These are phyloP conservation scores for Gandaritis pyraliata DNA, from an alignment of 2,888 invertebrate genomes.

Conservation along the genomic window DNA sequence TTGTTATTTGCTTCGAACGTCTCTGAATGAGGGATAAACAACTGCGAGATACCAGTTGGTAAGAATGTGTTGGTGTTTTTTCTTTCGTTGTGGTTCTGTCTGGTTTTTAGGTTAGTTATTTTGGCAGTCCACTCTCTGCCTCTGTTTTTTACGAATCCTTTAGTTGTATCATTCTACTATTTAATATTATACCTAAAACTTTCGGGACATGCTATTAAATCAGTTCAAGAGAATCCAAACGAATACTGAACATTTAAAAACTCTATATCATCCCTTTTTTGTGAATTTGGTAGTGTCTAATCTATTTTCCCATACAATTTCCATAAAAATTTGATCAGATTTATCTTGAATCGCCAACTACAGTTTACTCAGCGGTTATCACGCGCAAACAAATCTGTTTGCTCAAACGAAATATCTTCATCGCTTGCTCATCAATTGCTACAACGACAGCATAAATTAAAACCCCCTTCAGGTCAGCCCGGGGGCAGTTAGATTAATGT, in stretches of 20 bases:
- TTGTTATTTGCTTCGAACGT: slow-evolving; percentile 38
- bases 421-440: slow-evolving; percentile 76
- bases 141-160: no score
- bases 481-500: slow-evolving; percentile 77
- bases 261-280: no score
- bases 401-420: slow-evolving; percentile 62
- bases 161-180: no score
- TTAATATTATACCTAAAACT: no score
- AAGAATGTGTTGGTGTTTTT: slow-evolving; percentile 1
- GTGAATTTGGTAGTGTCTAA: no score
- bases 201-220: no score
- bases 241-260: no score
- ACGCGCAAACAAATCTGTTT: slow-evolving; percentile 34
- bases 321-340: no score
- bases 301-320: no score
- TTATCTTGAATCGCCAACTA: neutral
- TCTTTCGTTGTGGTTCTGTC: neutral
- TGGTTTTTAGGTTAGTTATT: no score
- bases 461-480: slow-evolving; percentile 55
- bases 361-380: slow-evolving; percentile 3
- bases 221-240: no score
- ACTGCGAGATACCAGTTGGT: slow-evolving; percentile 26
- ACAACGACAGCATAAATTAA: slow-evolving; percentile 80
- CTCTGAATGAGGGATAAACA: slow-evolving; percentile 30
- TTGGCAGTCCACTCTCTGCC: no score